Evolutionary conservation across 2,113 vertebrate species (phyloP), one percentile per base, ranked within the genome.

Genomic region (Ptychochromis oligacanthus): DNA sequence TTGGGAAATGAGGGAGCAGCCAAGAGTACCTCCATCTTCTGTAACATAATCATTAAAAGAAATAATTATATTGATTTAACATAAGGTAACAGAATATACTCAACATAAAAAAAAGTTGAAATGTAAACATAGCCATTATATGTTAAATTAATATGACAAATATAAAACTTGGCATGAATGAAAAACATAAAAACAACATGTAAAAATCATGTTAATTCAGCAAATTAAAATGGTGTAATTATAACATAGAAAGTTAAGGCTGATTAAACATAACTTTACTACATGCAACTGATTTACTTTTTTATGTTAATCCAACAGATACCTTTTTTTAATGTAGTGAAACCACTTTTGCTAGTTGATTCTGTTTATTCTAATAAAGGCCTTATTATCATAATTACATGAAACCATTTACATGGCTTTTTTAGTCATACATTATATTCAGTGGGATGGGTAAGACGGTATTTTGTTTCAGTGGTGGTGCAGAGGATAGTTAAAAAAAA

Each of bases 331-430:
- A 38, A 5, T 49, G 15, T 4, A 70, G 15, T 20, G 43, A 72
- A 72, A 20, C 17, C 1, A 28, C 0, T 1, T 49, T 7, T 70
- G 24, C 43, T 18, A 7, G 65, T 70, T 15, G 12, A 31, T 70
- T 31, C 17, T 31, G 15, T 17, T 31, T 72, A 2, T 72, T 72
- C 4, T 31, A n/a, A 11, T 56, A 22, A 54, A n/a, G 4, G 8
- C 52, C 52, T 9, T n/a, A 55, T 55, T 8, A 9, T 10, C 52
- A 10, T n/a, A 10, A 55, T 54, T 20, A 7, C 8, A 55, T n/a
- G 18, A n/a, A 70, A 0, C 65, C 28, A 26, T 13, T 52, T 13
- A 0, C 15, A 31, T 49, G 1, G 2, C 24, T 20, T 28, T 52
- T 70, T 43, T 31, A 13, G 18, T n/a, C 52, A 52, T 52, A 31